Conservation (phyloP, 2,113 vertebrate species). For the Leuciscus idus region DNA sequence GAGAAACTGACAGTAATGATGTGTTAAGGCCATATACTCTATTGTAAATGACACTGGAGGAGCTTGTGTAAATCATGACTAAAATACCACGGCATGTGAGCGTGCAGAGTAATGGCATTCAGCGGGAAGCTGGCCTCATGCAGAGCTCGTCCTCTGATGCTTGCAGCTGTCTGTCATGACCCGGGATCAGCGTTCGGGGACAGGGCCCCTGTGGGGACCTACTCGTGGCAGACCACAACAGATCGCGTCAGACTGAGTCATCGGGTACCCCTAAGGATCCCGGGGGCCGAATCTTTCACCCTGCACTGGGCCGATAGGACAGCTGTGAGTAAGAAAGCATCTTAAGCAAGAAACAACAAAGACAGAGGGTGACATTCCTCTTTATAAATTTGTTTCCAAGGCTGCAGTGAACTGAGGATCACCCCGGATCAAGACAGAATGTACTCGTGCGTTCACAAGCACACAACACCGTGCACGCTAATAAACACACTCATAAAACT, state of each 20-base stretch:
- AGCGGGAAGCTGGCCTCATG: not conserved
- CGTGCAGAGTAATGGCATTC: not conserved
- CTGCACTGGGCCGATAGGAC: not conserved
- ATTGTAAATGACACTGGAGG: slow-evolving; percentile 16
- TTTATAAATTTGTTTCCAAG: not conserved
- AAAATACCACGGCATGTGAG: slow-evolving; percentile 1
- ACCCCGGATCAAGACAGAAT: slow-evolving; percentile 20
- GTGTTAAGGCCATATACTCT: not conserved
- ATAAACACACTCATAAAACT: slow-evolving; percentile 20
- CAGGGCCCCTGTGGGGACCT: not conserved
- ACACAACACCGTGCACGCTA: not conserved
- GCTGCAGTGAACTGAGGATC: slow-evolving; percentile 17
- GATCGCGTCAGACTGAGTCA: not conserved
- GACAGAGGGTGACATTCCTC: slow-evolving; percentile 19
- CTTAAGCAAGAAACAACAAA: slow-evolving; percentile 17
- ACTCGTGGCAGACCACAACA: not conserved
- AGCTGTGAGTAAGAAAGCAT: slow-evolving; percentile 18
- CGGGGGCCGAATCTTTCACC: not conserved
- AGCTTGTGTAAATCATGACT: slow-evolving; percentile 5
- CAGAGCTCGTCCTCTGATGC: not conserved
- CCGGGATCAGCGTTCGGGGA: not conserved
- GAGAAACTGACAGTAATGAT: not conserved
- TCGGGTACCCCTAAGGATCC: not conserved
- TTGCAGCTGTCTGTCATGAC: slow-evolving; percentile 20
- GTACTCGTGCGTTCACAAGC: not conserved